Conservation (phyloP, 2,113 vertebrate genomes). For the Callospermophilus lateralis region DNA sequence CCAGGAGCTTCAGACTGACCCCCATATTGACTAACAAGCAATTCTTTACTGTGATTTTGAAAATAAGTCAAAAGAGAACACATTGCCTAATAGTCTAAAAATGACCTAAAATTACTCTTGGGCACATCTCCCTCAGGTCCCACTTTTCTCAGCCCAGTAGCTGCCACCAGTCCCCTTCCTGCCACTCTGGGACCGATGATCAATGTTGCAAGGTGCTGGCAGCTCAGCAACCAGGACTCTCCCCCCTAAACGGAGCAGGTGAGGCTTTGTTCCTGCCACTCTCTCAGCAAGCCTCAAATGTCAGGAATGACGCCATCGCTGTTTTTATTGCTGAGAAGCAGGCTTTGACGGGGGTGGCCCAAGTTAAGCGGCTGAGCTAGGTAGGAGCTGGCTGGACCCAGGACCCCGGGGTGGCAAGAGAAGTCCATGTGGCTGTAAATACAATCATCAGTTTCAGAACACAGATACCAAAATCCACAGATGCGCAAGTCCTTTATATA, state of each 20-base stretch:
- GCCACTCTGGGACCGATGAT: not conserved
- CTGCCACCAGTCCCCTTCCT: not conserved
- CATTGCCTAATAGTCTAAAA: not conserved
- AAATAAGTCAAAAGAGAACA: not conserved
- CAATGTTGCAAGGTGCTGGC: not conserved
- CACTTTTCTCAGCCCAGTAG: not conserved
- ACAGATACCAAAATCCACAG: not conserved
- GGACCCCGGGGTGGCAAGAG: not conserved
- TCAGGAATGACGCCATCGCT: not conserved
- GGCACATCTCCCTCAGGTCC: not conserved
- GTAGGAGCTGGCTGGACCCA: not conserved
- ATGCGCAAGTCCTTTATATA: not conserved
- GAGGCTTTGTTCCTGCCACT: not conserved
- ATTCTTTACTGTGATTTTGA: not conserved
- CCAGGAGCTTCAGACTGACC: not conserved
- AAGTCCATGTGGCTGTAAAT: not conserved
- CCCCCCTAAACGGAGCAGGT: fast-evolving
- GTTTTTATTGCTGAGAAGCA: not conserved
- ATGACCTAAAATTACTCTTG: not conserved
- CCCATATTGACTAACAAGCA: not conserved
- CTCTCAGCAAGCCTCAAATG: not conserved
- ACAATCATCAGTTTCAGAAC: not conserved
- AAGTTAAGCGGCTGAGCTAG: not conserved
- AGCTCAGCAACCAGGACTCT: not conserved
- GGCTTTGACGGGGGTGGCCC: not conserved